Percentiles rank a stretch among this genome's conserved stretches.
phyloP scores from a whole-genome alignment of 64 coral and sea anemone genomes.

The Actinia tenebrosa region DNA sequence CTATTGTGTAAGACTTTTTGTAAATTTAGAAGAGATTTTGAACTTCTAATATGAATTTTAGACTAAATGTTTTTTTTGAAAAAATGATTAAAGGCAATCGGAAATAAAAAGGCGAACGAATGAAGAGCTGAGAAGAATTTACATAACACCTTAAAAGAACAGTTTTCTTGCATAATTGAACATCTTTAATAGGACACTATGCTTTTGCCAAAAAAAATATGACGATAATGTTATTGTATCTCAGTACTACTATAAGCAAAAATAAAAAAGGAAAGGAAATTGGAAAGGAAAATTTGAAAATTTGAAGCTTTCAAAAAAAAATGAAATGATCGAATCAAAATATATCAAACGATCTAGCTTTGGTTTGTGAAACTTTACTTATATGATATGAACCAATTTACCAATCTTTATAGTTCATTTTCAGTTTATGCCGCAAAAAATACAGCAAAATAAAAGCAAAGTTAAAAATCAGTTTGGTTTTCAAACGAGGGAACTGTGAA shows the following conservation, averaged over 20 bases:
- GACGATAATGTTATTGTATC: not conserved
- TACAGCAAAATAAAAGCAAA: not conserved
- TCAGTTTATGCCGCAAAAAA: not conserved
- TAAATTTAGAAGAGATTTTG: no score
- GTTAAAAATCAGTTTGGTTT: no score
- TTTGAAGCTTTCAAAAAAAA: not conserved
- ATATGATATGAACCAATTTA: no score
- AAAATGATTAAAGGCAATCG: not conserved
- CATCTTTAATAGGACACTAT: not conserved
- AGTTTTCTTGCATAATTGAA: not conserved
- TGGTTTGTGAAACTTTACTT: no score
- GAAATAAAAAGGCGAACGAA: not conserved
- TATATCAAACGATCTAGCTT: no score
- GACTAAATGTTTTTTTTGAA: no score
- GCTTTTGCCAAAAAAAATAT: not conserved
- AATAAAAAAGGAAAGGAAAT: not conserved
- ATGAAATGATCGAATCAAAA: not conserved
- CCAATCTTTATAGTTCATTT: no score
- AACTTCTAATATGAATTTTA: no score
- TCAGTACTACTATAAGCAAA: not conserved
- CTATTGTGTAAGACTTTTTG: no score
- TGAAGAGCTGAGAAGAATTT: not conserved
- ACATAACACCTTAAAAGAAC: not conserved
- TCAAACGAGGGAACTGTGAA: not conserved
- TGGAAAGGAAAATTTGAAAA: not conserved